Evolutionary conservation across 2,888 invertebrate species (phyloP).

Genomic region (Sesamia inferens): DNA sequence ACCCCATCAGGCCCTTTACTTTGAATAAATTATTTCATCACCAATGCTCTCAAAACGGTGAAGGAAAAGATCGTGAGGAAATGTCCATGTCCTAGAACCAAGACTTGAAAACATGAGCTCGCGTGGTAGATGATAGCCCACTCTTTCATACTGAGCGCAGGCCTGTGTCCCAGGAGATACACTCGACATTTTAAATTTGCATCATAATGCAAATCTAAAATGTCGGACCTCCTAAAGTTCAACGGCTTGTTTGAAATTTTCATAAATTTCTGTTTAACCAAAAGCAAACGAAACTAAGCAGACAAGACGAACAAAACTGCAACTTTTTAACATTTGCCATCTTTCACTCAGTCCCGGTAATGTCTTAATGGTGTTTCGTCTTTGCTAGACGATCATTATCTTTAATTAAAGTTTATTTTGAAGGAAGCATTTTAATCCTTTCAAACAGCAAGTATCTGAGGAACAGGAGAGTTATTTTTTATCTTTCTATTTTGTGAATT

Average conservation of each 20-base stretch:
- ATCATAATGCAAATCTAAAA: conserved; percentile 11
- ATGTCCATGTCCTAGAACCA: too few species aligned
- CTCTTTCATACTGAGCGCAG: too few species aligned
- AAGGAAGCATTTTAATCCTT: conserved; percentile 13
- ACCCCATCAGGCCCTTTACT: too few species aligned
- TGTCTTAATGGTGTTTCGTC: conserved; percentile 33
- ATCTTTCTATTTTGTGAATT: conserved; percentile 37
- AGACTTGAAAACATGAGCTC: too few species aligned
- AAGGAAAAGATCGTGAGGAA: too few species aligned
- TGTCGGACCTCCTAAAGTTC: conserved; percentile 12
- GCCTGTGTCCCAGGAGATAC: too few species aligned
- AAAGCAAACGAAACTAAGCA: conserved; percentile 35
- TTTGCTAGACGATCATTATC: conserved; percentile 29
- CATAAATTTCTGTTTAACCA: conserved; percentile 24
- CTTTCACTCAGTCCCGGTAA: conserved; percentile 42
- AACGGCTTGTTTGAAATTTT: conserved; percentile 3
- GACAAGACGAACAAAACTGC: conserved; percentile 28
- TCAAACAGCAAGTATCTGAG: conserved; percentile 11
- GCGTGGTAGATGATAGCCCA: too few species aligned
- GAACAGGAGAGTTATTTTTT: conserved; percentile 10
- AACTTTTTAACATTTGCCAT: conserved; percentile 29
- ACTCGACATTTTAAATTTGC: too few species aligned
- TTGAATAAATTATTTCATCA: too few species aligned
- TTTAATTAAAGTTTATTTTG: conserved; percentile 26
- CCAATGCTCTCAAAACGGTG: too few species aligned